Conservation (phyloP, 2,888 invertebrate species). For the Troides helena region DNA sequence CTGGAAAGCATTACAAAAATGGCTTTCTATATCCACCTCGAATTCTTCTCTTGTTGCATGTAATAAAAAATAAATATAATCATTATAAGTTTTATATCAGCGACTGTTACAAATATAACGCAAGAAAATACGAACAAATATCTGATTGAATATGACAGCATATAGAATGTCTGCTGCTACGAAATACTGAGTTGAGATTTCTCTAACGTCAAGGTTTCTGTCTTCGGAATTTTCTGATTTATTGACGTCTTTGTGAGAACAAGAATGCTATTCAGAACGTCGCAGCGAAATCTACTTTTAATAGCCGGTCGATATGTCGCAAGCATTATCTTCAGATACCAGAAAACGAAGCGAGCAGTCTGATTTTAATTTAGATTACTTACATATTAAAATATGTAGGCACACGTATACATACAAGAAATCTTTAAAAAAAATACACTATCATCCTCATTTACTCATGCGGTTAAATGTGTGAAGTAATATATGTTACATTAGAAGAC, state of each 20-base stretch:
- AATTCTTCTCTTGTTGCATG: too few species aligned
- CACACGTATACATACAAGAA: background rate
- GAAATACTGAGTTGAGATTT: background rate
- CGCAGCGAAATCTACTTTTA: constrained; percentile 22
- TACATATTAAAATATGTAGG: background rate
- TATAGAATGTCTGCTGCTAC: background rate
- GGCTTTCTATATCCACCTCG: too few species aligned
- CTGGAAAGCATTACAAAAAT: background rate
- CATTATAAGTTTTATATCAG: background rate
- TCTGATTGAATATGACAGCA: background rate
- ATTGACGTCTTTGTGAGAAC: constrained; percentile 22
- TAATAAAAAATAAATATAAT: background rate
- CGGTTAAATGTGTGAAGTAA: too few species aligned
- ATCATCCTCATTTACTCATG: too few species aligned
- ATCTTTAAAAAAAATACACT: background rate
- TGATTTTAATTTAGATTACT: background rate
- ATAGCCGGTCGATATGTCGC: constrained; percentile 21
- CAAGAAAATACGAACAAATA: background rate
- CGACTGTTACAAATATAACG: background rate
- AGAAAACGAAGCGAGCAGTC: constrained; percentile 7
- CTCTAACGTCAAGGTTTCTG: constrained; percentile 8
- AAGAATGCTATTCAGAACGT: constrained; percentile 21
- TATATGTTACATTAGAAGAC: too few species aligned
- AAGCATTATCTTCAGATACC: constrained; percentile 14
- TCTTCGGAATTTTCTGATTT: constrained; percentile 20